Evolutionary conservation across 2,113 vertebrate species (phyloP), one percentile per base, ranked within the genome.

Genomic region (Burhinus bistriatus): DNA sequence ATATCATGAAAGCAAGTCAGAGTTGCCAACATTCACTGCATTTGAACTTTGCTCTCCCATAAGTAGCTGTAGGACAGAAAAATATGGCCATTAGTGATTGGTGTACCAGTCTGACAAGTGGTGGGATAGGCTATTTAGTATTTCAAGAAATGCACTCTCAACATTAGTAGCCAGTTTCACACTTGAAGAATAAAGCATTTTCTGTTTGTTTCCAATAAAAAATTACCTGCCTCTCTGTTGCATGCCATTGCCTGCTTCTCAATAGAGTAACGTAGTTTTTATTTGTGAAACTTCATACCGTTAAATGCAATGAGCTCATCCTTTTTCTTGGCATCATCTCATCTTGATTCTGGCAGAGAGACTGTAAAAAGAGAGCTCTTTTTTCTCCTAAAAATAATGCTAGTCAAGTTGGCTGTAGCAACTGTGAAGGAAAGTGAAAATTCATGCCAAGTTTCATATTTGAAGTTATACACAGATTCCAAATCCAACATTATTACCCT

Each of bases 341-440:
- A 11, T 92, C 93, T 90, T 59, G 55, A 83, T 95, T 93, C 83
- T 93, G 96, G 96, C 97, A 85, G 52, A 84, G 96, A 92, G 95
- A 91, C 77, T 88, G 96, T 94, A 97, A 94, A 96, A 94, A 96
- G 59, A 70, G 83, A 96, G 93, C 91, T 97, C 82, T 93, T 96
- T 98, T 98, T 98, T 97, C 97, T 96, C 86, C 76, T 94, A 95
- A 98, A 97, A 98, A 97, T 97, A 96, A 94, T 92, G 92, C 90
- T 64, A 25, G 83, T 95, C 44, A 90, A 87, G 95, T 68, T 79
- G 51, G 62, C 58, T 77, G 32, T 57, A 49, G 64, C 49, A 87
- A 36, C 94, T 95, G 93, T 61, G 90, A 96, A 88, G 70, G 75
- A 93, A 94, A 97, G 87, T 19, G 54, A 38, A 89, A 88, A 62